Evolutionary conservation across 2,888 invertebrate species (phyloP).

Genomic region (Patella caerulea): DNA sequence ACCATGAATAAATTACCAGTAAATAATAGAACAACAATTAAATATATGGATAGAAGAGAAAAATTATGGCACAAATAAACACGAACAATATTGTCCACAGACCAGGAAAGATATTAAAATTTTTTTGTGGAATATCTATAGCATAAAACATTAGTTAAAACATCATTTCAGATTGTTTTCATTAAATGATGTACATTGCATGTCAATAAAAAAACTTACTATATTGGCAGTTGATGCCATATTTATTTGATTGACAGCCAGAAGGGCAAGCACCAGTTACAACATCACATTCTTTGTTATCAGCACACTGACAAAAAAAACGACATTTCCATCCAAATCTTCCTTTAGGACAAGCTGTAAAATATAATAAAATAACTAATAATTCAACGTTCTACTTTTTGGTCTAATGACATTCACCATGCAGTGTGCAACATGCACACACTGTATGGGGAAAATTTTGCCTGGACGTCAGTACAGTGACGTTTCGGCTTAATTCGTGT

Average conservation of each 20-base stretch:
- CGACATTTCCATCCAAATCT: constrained; percentile 42
- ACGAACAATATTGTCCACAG: too few species aligned
- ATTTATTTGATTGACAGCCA: constrained; percentile 33
- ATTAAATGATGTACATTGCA: not conserved
- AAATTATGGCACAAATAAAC: not conserved
- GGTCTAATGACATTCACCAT: not conserved
- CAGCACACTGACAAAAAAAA: constrained; percentile 29
- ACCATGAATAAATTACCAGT: too few species aligned
- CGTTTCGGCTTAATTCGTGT: too few species aligned
- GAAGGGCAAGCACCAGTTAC: constrained; percentile 26
- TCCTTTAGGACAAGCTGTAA: constrained; percentile 71
- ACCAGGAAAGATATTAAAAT: too few species aligned
- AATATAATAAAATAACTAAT: not conserved
- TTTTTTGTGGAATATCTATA: too few species aligned
- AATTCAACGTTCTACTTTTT: too few species aligned
- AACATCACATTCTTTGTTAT: constrained; percentile 27
- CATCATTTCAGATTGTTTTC: too few species aligned
- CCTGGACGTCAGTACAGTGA: too few species aligned
- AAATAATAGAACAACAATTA: too few species aligned
- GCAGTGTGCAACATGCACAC: not conserved
- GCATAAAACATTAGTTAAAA: too few species aligned
- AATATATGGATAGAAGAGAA: not conserved
- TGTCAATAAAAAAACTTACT: constrained; percentile 26
- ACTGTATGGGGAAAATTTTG: too few species aligned
- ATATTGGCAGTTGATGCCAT: constrained; percentile 37